Percentiles rank a stretch among this genome's conserved stretches.
Conservation (phyloP, 2,797 vertebrate species). For the Otus scops region DNA sequence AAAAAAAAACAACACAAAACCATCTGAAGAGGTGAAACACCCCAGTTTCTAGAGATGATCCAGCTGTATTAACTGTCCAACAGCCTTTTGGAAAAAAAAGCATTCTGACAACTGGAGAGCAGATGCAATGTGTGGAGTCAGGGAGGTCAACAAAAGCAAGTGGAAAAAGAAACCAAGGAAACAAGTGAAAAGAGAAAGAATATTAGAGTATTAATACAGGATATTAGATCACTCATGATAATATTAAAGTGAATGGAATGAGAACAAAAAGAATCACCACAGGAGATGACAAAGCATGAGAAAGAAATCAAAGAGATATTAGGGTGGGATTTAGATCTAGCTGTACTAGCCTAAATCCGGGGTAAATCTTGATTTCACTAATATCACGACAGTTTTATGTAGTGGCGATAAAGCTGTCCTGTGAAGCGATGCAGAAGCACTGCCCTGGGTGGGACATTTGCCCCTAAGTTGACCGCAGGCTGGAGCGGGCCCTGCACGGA, state of each 20-base stretch:
- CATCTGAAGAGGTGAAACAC: conserved; percentile 6
- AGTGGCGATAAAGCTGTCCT: not conserved
- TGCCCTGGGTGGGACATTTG: not conserved
- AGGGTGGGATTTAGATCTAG: not conserved
- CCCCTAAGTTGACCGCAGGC: not conserved
- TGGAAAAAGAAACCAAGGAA: not conserved
- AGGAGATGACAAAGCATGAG: not conserved
- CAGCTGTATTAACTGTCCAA: not conserved
- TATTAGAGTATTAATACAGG: not conserved
- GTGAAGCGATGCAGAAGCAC: rapidly evolving
- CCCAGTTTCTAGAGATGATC: conserved; percentile 19
- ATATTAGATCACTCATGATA: not conserved
- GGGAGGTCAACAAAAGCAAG: conserved; percentile 38
- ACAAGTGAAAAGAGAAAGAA: conserved; percentile 30
- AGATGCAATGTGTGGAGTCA: conserved; percentile 21
- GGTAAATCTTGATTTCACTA: not conserved
- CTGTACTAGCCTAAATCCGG: not conserved
- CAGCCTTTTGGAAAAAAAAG: conserved; percentile 24
- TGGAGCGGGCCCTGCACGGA: rapidly evolving
- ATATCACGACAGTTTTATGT: rapidly evolving
- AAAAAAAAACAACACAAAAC: not conserved
- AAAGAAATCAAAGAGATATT: not conserved
- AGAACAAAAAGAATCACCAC: not conserved
- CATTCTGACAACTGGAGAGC: conserved; percentile 16
- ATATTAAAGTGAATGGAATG: not conserved